Evolutionary conservation across 2,888 invertebrate genomes (phyloP), one percentile per base, ranked within the genome.

Genomic region (Napeogenes inachia): DNA sequence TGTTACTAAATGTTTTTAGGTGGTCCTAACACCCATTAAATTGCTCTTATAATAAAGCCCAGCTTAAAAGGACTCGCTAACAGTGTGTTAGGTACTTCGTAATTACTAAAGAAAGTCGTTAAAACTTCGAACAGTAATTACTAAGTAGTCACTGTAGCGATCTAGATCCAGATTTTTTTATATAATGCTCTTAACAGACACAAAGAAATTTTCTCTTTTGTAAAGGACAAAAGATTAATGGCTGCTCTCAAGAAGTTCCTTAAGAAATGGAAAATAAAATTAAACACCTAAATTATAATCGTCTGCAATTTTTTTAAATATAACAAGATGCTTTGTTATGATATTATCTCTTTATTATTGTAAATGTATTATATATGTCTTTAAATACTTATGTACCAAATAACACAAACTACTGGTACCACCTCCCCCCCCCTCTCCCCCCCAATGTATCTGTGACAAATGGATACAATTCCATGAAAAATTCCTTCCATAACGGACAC

Each of bases 401-500:
- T 42, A 42, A 42, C 21, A 10, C 10, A 42, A 2, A 6, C 3
- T 42, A 10, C 21, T 21, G 21, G 21, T 21, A 21, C 21, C 0
- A 21, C 21, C 21, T 1, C 21, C 21, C 21, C 21, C 21, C 21
- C 21, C 21, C 21, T 21, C 21, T 1, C 21, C 1, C 21, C 21
- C 21, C 0, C 8, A 42, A 42, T 10, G 3, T 10, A 10, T 10
- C 42, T 10, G 10, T 42, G 42, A 42, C 12, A 42, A 3, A 42
- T 6, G 10, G 42, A 42, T 42, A 42, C 42, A 46, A 60, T 56
- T 54, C 54, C 54, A 55, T 58, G 54, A 54, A 71, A 72, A 72
- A 72, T 72, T 73, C 66, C 67, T 61, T 72, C 72, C 67, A 68
- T 64, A 63, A 66, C 69, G 59, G 73, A 73, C 73, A 72, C 70